A percentile compares a stretch with the other conserved stretches of the same genome.
phyloP scores from a whole-genome alignment of 2,113 vertebrate species.

The Tychaedon coryphoeus region DNA sequence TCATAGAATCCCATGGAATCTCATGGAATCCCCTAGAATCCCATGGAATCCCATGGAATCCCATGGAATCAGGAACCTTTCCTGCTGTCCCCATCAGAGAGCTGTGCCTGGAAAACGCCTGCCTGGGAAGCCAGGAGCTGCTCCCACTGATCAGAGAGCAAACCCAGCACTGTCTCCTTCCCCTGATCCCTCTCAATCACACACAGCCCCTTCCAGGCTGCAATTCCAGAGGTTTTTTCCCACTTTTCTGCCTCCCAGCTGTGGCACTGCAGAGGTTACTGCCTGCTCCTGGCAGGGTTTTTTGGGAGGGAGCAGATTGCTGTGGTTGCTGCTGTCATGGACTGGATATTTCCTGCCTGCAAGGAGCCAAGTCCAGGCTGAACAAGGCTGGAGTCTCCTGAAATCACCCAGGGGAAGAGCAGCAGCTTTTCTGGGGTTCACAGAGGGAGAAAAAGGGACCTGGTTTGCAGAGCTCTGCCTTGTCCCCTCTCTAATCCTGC shows the following conservation, averaged over 20 bases:
- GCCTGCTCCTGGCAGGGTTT: background rate
- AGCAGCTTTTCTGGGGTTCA: background rate
- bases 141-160: background rate
- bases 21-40: background rate
- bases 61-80: background rate
- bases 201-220: background rate
- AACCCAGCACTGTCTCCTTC: background rate
- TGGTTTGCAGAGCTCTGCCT: background rate
- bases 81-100: background rate
- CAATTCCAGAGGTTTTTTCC: background rate
- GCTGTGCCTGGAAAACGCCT: background rate
- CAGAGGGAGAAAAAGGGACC: background rate
- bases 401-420: background rate
- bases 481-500: background rate
- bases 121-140: background rate
- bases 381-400: background rate
- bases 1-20: background rate
- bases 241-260: background rate
- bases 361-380: slow-evolving; percentile 31
- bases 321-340: slow-evolving; percentile 49
- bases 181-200: background rate
- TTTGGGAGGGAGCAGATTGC: background rate
- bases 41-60: background rate
- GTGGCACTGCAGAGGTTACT: slow-evolving; percentile 43
- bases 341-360: slow-evolving; percentile 59